A percentile compares a stretch with the other conserved stretches of the same genome.
Evolutionary conservation across 2,113 vertebrate genomes (phyloP).

Genomic region (Stomatorhinus ivindoensis): DNA sequence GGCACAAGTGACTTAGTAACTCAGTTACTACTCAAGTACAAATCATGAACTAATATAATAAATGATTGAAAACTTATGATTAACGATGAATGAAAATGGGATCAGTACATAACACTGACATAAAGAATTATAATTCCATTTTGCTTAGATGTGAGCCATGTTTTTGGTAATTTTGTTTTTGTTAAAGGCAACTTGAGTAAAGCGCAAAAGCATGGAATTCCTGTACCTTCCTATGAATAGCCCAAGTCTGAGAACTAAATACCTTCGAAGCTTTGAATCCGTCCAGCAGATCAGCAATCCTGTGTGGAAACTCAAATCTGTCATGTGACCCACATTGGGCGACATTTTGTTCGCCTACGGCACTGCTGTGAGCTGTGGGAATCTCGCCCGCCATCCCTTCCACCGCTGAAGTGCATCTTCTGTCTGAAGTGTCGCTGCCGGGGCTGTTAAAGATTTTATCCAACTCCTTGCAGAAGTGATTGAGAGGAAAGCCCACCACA

Average conservation of each 20-base stretch:
- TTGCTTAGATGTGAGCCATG: not conserved
- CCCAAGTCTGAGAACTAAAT: slow-evolving; percentile 12
- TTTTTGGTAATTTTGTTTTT: not conserved
- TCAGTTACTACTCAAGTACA: not conserved
- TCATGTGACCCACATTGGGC: not conserved
- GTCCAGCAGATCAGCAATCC: slow-evolving; percentile 67
- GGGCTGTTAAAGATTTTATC: slow-evolving; percentile 54
- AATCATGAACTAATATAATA: not conserved
- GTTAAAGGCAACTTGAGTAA: not conserved
- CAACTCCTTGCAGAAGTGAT: slow-evolving; percentile 85
- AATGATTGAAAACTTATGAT: not conserved
- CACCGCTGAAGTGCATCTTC: slow-evolving; percentile 9
- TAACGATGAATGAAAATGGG: not conserved
- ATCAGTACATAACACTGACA: not conserved
- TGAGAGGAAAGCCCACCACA: slow-evolving; percentile 90
- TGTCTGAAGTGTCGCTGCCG: slow-evolving; percentile 15
- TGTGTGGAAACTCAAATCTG: slow-evolving; percentile 41
- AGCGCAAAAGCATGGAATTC: not conserved
- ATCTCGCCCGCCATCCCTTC: not conserved
- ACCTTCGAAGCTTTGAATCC: slow-evolving; percentile 90
- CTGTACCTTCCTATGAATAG: not conserved
- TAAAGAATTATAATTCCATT: not conserved
- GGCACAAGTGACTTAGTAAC: not conserved
- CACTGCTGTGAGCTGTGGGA: slow-evolving; percentile 17
- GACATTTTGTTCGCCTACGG: not conserved